Percentiles rank a stretch among this genome's conserved stretches.
Conservation (phyloP, 2,797 vertebrate species). For the Tapirus indicus region DNA sequence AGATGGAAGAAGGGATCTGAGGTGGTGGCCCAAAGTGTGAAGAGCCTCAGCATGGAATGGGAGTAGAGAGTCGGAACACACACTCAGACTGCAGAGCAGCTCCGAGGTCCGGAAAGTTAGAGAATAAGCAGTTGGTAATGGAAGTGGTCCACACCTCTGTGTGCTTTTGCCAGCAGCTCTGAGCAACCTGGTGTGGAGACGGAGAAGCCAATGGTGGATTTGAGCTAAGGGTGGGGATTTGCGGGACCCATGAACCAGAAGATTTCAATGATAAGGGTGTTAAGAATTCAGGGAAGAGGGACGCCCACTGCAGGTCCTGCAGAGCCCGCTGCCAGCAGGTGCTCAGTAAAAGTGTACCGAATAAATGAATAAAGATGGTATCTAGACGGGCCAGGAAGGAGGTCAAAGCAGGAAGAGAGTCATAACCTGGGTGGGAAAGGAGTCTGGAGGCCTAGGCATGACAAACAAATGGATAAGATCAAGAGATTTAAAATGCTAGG, state of each 20-base stretch:
- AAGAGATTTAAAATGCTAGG: not conserved
- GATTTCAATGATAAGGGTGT: no score
- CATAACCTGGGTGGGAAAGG: not conserved
- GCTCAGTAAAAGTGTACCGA: not conserved
- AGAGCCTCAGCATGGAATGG: not conserved
- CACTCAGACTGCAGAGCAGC: not conserved
- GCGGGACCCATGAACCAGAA: not conserved
- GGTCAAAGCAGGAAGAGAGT: not conserved
- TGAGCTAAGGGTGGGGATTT: not conserved
- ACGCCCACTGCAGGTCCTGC: not conserved
- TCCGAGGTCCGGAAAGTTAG: no score
- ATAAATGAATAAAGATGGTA: not conserved
- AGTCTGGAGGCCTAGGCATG: not conserved
- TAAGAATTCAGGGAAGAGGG: not conserved
- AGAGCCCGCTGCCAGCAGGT: not conserved
- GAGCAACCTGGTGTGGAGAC: not conserved
- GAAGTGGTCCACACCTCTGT: not conserved
- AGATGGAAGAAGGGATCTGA: not conserved
- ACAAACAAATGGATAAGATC: not conserved
- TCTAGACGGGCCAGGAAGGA: not conserved
- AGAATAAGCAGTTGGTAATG: not conserved
- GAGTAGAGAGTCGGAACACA: accelerated
- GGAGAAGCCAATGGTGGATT: not conserved
- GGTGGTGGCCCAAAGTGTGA: not conserved
- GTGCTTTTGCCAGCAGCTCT: not conserved